phyloP scores from a whole-genome alignment of 2,797 vertebrate species.

The Jordanella pulchra region DNA sequence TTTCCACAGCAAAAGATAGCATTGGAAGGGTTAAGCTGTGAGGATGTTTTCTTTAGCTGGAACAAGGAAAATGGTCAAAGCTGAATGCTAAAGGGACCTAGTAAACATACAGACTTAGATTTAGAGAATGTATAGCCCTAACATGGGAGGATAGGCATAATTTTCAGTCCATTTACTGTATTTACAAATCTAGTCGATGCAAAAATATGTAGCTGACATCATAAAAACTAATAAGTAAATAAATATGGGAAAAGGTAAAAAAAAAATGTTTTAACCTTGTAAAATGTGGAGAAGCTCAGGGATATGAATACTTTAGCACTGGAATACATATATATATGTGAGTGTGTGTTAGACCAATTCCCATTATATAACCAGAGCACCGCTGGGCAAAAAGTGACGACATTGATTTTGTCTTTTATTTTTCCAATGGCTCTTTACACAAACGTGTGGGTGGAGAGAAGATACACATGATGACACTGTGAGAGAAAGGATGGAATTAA shows the following conservation, averaged over 20 bases:
- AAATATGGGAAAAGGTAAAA: too few relatives aligned
- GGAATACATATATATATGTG: conserved; percentile 34
- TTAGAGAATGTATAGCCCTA: too few relatives aligned
- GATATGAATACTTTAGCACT: conserved; percentile 13
- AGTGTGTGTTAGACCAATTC: conserved; percentile 35
- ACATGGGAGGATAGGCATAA: too few relatives aligned
- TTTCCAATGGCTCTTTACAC: conserved; percentile 24
- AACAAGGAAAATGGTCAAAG: not conserved
- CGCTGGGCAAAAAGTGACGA: conserved; percentile 60
- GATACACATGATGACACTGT: conserved; percentile 4
- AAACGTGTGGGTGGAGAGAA: conserved; percentile 24
- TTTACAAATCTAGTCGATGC: too few relatives aligned
- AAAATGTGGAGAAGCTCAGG: not conserved
- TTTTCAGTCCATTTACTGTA: too few relatives aligned
- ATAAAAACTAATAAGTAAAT: not conserved
- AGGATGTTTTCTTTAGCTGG: not conserved
- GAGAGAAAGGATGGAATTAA: not conserved
- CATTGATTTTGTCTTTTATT: conserved; percentile 63
- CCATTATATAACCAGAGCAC: conserved; percentile 68
- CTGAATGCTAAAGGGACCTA: too few relatives aligned
- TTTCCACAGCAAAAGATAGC: not conserved
- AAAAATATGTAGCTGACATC: too few relatives aligned
- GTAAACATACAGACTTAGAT: not conserved
- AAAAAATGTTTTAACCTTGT: not conserved
- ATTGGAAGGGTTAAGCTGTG: not conserved